phyloP scores from a whole-genome alignment of 2,113 vertebrate species.

The Nettapus auritus region DNA sequence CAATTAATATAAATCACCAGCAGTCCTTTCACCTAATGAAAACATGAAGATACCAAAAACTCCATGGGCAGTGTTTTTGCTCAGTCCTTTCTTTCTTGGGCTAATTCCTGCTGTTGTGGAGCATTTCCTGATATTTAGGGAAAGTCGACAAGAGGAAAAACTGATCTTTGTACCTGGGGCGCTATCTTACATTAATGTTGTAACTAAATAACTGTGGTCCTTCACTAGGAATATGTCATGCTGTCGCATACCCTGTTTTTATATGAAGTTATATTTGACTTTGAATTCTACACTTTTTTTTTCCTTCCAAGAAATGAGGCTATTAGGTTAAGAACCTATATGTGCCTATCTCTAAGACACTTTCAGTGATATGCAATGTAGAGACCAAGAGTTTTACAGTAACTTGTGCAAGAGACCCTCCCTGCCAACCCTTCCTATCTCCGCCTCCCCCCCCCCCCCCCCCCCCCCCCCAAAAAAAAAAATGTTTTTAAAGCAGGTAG shows the following conservation, averaged over 20 bases:
- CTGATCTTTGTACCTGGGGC: neutral
- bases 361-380: neutral
- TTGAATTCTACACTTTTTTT: neutral
- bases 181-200: neutral
- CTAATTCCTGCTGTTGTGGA: neutral
- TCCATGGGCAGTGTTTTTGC: neutral
- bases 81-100: neutral
- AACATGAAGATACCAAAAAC: neutral
- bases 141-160: neutral
- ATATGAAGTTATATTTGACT: neutral
- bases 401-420: neutral
- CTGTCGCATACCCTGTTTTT: neutral
- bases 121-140: neutral
- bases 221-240: neutral
- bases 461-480: neutral
- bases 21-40: neutral
- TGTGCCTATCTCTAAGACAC: neutral
- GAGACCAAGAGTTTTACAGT: neutral
- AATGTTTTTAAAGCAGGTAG: neutral
- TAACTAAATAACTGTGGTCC: neutral
- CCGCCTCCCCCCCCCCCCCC: accelerated
- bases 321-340: neutral
- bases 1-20: neutral
- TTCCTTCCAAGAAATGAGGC: accelerated
- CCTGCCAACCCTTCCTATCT: neutral